Evolutionary conservation across 2,113 vertebrate genomes (phyloP), one percentile per base, ranked within the genome.

Genomic region (Aldabrachelys gigantea): DNA sequence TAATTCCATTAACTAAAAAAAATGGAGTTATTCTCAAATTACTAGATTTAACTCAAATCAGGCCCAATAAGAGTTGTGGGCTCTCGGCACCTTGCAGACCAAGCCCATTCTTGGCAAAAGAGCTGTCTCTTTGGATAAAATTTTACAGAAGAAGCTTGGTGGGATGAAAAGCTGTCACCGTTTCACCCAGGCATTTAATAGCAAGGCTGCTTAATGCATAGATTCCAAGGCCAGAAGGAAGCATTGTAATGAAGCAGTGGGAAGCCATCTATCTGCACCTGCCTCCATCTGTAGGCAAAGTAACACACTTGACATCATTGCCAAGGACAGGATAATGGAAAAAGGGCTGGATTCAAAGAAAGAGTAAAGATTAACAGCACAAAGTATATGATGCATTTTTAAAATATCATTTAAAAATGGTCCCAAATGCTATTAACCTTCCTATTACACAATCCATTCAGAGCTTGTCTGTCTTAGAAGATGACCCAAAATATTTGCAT

Each of bases 151-250:
- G n/a, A n/a, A 14, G 53, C 75, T 69, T 88, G 50, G 57, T 1
- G 38, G 50, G 4, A 80, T 81, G 11, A 69, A 80, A 24, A 92
- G 56, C 25, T 53, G 2, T 4, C 0, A 0, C 53, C 56, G 7
- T 1, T 56, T 9, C 50, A 24, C 11, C 57, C 65, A 72, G 65
- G 65, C n/a, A 72, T 19, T 72, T 0, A 0, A 78, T 54, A 94
- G 35, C 14, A 72, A 57, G 11, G 38, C 25, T 3, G 8, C 0
- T 0, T 2, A 72, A 72, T 22, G 38, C 65, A 62, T 62, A 72
- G 65, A 72, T 72, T 72, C 65, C 19, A 38, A 38, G 65, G 14
- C 65, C 65, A 72, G 65, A 38, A 72, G 65, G n/a, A 9, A 72
- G n/a, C n/a, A 72, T 38, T 38, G 35, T 38, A 21, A n/a, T 1